A percentile compares a stretch with the other conserved stretches of the same genome.
Conservation (phyloP, 2,113 vertebrate species). For the Chloropsis cyanopogon region DNA sequence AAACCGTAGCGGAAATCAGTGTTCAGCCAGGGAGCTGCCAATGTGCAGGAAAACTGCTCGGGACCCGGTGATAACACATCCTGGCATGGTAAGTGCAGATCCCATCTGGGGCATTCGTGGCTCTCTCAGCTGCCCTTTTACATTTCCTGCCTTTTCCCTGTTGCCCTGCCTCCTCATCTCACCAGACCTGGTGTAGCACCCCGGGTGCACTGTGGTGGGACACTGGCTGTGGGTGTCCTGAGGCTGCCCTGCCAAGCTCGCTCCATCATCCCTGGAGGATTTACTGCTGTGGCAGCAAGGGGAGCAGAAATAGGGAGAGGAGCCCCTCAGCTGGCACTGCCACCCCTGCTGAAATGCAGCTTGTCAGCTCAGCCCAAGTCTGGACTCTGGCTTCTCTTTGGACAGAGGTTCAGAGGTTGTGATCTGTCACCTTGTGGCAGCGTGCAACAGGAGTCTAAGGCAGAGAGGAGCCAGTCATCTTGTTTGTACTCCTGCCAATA, state of each 20-base stretch:
- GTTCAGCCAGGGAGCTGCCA: neutral
- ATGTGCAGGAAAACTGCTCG: neutral
- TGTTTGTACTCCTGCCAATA: neutral
- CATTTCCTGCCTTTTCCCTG: neutral
- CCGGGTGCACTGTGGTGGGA: no score
- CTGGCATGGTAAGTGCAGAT: neutral
- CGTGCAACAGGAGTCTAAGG: rapidly evolving
- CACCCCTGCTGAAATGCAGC: neutral
- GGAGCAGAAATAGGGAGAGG: neutral
- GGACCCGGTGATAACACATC: neutral
- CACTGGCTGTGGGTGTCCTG: rapidly evolving
- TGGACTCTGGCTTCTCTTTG: neutral
- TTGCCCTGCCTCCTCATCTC: neutral
- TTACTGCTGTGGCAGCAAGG: neutral
- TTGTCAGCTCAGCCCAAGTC: neutral
- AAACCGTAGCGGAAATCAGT: neutral
- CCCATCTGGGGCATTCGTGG: rapidly evolving
- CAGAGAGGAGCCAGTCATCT: neutral
- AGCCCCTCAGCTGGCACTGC: neutral
- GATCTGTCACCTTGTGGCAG: neutral
- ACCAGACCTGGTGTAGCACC: no score
- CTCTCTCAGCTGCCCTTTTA: neutral
- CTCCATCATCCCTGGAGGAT: neutral
- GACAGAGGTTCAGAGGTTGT: neutral
- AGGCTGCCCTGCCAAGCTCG: rapidly evolving